phyloP scores from a whole-genome alignment of 2,888 invertebrate species.

The Microctonus aethiopoides region DNA sequence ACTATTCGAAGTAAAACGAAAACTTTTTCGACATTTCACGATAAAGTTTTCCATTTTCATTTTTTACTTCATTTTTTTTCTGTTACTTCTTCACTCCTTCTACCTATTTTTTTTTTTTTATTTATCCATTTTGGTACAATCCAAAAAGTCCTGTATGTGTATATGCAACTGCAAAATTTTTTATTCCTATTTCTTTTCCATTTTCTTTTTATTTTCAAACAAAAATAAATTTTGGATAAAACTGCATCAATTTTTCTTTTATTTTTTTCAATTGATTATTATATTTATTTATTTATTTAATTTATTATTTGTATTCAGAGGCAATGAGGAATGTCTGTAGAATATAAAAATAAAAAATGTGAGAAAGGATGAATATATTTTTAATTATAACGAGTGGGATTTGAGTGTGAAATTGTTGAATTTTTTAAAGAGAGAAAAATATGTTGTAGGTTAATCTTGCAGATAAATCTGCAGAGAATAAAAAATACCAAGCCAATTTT shows the following conservation, averaged over 20 bases:
- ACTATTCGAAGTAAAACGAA: constrained; percentile 33
- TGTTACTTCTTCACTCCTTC: background rate
- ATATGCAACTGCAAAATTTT: background rate
- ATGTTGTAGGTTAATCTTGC: constrained; percentile 1
- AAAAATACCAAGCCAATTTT: constrained; percentile 20
- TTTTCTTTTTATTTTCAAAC: background rate
- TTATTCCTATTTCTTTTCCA: background rate
- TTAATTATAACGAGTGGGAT: background rate
- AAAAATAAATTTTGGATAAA: background rate
- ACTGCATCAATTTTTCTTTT: no score
- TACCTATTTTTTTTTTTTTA: background rate
- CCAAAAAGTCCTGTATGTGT: background rate
- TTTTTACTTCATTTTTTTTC: background rate
- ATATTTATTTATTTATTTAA: no score
- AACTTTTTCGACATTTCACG: constrained; percentile 34
- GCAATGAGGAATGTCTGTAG: background rate
- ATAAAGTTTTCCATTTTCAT: constrained; percentile 28
- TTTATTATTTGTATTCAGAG: no score
- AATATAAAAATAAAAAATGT: background rate
- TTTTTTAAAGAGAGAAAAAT: background rate
- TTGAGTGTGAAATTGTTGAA: background rate
- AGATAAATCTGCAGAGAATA: constrained; percentile 31
- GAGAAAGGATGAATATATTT: background rate
- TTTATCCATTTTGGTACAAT: background rate
- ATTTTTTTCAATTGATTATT: no score